Conservation (phyloP, 2,113 vertebrate species). For the Otocyon megalotis region DNA sequence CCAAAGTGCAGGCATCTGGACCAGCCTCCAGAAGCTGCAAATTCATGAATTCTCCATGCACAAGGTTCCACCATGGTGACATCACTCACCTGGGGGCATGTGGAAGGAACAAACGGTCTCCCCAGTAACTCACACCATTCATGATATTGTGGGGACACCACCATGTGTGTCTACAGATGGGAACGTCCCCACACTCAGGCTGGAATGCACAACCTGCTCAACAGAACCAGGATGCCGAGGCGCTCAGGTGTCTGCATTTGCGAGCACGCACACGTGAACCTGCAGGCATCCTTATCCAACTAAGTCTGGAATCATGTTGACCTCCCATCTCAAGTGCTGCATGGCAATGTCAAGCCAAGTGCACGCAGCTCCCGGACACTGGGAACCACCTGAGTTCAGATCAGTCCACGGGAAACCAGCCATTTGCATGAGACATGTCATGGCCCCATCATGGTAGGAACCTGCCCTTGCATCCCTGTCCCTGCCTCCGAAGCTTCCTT, state of each 20-base stretch:
- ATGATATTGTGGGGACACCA: background rate
- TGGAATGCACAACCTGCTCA: background rate
- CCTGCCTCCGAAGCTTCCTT: too few species aligned
- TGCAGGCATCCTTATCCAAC: background rate
- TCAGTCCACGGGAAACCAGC: fast-evolving
- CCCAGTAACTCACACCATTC: background rate
- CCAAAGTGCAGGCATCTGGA: background rate
- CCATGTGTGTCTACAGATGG: background rate
- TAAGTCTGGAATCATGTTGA: background rate
- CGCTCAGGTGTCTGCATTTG: background rate
- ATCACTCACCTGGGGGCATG: background rate
- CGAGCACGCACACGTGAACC: fast-evolving
- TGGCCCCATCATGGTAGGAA: background rate
- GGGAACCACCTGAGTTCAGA: background rate
- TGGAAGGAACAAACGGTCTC: background rate
- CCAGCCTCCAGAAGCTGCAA: background rate
- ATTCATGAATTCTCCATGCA: background rate
- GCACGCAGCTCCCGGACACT: background rate
- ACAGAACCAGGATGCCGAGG: background rate
- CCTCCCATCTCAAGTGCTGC: background rate
- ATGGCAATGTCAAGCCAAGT: background rate
- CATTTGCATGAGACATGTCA: background rate
- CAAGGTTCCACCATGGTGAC: background rate
- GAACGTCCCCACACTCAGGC: background rate
- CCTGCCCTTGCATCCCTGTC: too few species aligned